These are phyloP conservation scores for Heptranchias perlo DNA, from an alignment of 2,113 vertebrate species.

Conservation along the genomic window DNA sequence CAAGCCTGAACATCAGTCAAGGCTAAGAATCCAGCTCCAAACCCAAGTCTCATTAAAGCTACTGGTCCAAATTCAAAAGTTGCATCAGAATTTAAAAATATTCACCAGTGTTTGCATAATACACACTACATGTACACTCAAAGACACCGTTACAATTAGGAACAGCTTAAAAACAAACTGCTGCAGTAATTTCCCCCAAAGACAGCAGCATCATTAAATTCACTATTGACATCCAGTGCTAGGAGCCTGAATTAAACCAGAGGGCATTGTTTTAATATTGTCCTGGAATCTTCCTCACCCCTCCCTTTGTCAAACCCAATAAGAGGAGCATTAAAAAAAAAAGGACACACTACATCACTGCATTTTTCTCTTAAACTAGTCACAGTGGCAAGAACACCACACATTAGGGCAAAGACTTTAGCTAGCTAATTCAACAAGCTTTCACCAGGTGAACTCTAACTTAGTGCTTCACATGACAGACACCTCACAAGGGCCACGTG, in stretches of 20 bases:
- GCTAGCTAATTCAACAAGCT: neutral
- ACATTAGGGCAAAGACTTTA: neutral
- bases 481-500: neutral
- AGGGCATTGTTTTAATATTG: neutral
- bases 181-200: neutral
- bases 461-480: neutral
- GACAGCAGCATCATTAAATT: neutral
- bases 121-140: neutral
- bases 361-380: neutral
- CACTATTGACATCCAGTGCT: neutral
- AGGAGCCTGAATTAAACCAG: neutral
- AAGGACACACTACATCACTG: neutral
- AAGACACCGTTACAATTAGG: neutral
- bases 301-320: neutral
- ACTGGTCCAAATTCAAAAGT: neutral
- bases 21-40: neutral
- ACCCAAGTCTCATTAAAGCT: neutral
- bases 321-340: neutral
- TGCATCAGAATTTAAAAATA: neutral
- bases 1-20: neutral
- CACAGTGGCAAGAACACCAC: neutral
- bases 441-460: neutral
- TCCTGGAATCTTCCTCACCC: neutral
- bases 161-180: neutral
- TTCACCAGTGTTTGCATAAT: neutral